Conservation (phyloP, 1,140 invertebrate species). For the Diplogasteroides magnus region DNA sequence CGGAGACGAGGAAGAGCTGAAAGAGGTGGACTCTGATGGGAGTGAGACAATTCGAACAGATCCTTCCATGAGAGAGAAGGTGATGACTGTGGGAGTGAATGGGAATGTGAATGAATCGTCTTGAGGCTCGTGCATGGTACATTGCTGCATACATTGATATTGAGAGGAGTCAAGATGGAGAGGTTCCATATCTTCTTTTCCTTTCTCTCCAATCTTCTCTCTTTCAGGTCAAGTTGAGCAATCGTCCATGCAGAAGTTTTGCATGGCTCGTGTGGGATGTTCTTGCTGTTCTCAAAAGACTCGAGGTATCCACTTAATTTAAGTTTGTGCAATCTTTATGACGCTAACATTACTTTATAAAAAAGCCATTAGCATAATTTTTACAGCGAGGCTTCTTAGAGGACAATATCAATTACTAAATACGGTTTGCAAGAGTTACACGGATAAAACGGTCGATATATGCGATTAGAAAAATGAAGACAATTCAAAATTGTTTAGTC, state of each 20-base stretch:
- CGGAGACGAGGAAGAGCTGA: slow-evolving; percentile 26
- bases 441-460: too few species aligned
- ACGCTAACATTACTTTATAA: too few species aligned
- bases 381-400: too few species aligned
- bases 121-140: neutral
- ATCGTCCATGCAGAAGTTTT: slow-evolving; percentile 24
- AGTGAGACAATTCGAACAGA: neutral
- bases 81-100: neutral
- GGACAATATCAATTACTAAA: too few species aligned
- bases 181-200: neutral
- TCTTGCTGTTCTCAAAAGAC: slow-evolving; percentile 23
- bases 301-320: slow-evolving; percentile 11
- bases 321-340: too few species aligned
- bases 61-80: slow-evolving; percentile 15
- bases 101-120: neutral
- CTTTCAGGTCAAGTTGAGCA: neutral
- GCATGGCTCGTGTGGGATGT: slow-evolving; percentile 44
- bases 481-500: too few species aligned
- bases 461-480: too few species aligned
- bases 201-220: neutral
- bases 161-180: neutral
- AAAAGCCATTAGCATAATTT: too few species aligned
- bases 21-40: slow-evolving; percentile 14
- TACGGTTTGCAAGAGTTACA: too few species aligned
- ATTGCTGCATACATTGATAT: neutral